Conservation (phyloP, 2,113 vertebrate genomes). For the Mixornis gularis region DNA sequence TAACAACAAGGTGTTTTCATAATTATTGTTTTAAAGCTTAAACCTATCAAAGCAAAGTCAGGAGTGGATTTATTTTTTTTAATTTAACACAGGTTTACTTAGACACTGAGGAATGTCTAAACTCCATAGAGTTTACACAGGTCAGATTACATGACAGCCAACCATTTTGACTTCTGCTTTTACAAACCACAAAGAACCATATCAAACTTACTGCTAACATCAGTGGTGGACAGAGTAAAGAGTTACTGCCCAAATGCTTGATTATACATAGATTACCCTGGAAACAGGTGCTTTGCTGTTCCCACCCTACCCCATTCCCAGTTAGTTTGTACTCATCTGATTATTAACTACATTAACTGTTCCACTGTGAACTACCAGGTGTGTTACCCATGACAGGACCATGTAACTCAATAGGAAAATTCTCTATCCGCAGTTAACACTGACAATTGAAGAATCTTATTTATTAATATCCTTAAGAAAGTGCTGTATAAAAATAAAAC, state of each 20-base stretch:
- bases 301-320: background rate
- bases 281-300: background rate
- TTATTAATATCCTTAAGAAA: background rate
- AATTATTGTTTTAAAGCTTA: background rate
- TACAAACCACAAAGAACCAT: background rate
- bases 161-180: background rate
- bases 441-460: fast-evolving
- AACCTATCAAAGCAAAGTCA: background rate
- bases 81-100: background rate
- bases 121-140: background rate
- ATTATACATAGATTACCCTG: background rate
- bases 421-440: background rate
- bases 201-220: background rate
- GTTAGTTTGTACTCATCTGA: background rate
- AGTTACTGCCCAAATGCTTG: background rate
- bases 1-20: background rate
- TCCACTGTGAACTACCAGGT: background rate
- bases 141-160: background rate
- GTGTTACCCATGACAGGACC: background rate
- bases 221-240: background rate
- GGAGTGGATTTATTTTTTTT: background rate
- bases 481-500: fast-evolving
- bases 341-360: background rate
- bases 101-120: background rate
- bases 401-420: background rate